A percentile compares a stretch with the other conserved stretches of the same genome.
Conservation (phyloP, 2,113 vertebrate species). For the Eonycteris spelaea region DNA sequence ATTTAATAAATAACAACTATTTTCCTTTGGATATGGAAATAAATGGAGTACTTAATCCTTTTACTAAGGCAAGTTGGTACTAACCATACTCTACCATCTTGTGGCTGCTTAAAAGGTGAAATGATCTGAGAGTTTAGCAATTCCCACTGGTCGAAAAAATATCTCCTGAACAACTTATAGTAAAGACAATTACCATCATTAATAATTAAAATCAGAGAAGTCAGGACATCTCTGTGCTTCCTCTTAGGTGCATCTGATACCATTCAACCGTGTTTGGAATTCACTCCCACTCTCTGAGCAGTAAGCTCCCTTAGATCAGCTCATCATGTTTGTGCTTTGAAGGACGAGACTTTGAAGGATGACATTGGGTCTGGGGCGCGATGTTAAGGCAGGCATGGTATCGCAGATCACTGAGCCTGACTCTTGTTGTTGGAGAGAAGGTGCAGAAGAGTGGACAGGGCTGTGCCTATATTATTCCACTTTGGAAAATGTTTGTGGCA, state of each 20-base stretch:
- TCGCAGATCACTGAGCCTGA: not conserved
- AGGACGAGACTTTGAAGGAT: not conserved
- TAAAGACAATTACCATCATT: not conserved
- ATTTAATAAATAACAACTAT: not conserved
- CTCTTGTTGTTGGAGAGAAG: not conserved
- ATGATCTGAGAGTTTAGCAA: constrained; percentile 5
- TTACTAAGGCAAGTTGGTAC: not conserved
- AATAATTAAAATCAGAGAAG: not conserved
- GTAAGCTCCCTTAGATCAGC: not conserved
- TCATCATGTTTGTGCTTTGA: not conserved
- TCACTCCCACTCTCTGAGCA: not conserved
- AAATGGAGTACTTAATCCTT: not conserved
- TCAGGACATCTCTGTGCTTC: not conserved
- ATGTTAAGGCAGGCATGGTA: not conserved
- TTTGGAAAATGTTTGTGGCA: not conserved
- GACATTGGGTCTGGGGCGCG: not conserved
- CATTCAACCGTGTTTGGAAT: not conserved
- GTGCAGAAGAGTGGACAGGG: not conserved
- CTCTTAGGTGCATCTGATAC: not conserved
- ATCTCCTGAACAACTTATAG: not conserved
- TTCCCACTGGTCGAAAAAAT: not conserved
- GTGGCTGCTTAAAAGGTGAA: not conserved
- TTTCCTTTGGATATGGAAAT: not conserved
- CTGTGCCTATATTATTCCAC: not conserved
- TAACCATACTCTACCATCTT: not conserved